Evolutionary conservation across 2,888 invertebrate species (phyloP).

Genomic region (Boloria selene): DNA sequence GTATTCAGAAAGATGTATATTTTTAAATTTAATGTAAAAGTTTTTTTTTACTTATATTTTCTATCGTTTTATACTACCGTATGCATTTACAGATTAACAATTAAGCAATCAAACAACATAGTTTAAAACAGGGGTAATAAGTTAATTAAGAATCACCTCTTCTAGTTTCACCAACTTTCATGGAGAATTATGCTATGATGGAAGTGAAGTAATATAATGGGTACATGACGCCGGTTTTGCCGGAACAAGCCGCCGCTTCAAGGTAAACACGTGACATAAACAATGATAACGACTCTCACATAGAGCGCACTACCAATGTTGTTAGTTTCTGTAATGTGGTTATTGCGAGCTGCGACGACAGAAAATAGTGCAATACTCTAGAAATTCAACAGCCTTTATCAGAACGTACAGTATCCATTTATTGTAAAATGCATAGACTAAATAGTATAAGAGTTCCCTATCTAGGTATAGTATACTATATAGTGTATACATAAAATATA

Average conservation of each 20-base stretch:
- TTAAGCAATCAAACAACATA: too few relatives aligned
- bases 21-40: too few relatives aligned
- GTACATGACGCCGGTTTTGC: constrained; percentile 56
- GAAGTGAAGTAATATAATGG: constrained; percentile 43
- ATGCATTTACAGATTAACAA: too few relatives aligned
- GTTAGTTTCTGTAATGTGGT: constrained; percentile 19
- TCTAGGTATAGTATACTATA: too few relatives aligned
- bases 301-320: constrained; percentile 38
- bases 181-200: not conserved
- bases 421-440: not conserved
- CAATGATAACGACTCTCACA: constrained; percentile 39
- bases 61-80: too few relatives aligned
- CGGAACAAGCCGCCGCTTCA: constrained; percentile 54
- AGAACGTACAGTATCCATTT: not conserved
- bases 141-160: too few relatives aligned
- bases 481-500: too few relatives aligned
- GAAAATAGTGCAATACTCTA: constrained; percentile 1
- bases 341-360: constrained; percentile 8
- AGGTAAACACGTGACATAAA: constrained; percentile 46
- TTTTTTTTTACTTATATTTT: too few relatives aligned
- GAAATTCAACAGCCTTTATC: constrained; percentile 2
- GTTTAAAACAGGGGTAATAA: too few relatives aligned
- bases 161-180: not conserved
- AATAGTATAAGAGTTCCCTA: too few relatives aligned
- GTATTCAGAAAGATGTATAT: too few relatives aligned